Evolutionary conservation across 2,113 vertebrate genomes (phyloP).

Genomic region (Thunnus maccoyii): DNA sequence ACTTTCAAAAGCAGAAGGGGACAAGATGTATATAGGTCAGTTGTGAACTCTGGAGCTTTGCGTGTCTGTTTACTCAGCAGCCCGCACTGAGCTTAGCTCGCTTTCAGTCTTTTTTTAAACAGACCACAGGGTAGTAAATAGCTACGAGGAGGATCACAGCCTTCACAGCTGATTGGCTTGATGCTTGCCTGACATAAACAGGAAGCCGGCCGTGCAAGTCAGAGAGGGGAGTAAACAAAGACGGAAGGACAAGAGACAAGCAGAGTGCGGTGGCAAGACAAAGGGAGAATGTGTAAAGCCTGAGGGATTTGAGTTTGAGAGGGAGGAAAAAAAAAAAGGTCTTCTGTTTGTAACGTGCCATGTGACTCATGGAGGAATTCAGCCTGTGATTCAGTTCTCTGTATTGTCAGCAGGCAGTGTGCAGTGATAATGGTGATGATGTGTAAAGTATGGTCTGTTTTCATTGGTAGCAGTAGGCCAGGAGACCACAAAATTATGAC

Average conservation of each 20-base stretch:
- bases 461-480: constrained; percentile 21
- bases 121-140: constrained; percentile 86
- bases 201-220: constrained; percentile 82
- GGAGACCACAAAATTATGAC: constrained; percentile 26
- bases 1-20: constrained; percentile 37
- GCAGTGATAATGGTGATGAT: constrained; percentile 54
- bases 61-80: constrained; percentile 81
- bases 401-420: constrained; percentile 68
- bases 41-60: constrained; percentile 57
- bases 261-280: constrained; percentile 59
- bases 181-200: constrained; percentile 85
- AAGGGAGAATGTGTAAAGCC: constrained; percentile 62
- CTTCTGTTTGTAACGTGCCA: constrained; percentile 53
- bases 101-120: constrained; percentile 83
- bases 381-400: constrained; percentile 65
- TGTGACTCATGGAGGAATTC: constrained; percentile 73
- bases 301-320: constrained; percentile 55
- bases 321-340: constrained; percentile 12
- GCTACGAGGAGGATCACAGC: constrained; percentile 84
- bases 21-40: constrained; percentile 70
- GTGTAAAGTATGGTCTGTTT: constrained; percentile 47
- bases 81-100: constrained; percentile 74
- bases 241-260: constrained; percentile 47
- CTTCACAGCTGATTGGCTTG: constrained; percentile 87
- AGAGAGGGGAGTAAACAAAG: constrained; percentile 56